Base-by-base conservation (phyloP, 2,888 invertebrate species). In the Macrosoma leucophasiata region DNA sequence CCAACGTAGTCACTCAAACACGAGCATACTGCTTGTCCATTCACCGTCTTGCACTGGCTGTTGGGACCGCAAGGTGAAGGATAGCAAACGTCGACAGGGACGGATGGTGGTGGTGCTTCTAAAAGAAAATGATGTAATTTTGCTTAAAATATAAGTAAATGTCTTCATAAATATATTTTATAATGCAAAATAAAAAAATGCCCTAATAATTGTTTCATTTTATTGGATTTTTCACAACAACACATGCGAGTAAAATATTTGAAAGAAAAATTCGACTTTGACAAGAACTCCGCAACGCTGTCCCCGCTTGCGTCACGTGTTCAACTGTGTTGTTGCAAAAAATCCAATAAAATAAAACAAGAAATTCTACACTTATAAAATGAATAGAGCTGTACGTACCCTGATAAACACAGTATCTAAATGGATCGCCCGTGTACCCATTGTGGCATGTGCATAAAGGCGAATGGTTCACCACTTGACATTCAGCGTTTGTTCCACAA, bases 61-160 rank as follows among this genome's bases (percentile, higher is more conserved):
- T 91, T 91, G 7, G 91, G 90, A 11, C 92, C 92, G 54, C 92
- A 93, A 0, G 91, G 91, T 25, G 90, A 88, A 24, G 91, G 91
- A 42, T 87, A 84, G 54, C 92, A 92, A 0, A 90, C 89, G 52
- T 89, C 85, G n/a, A 63, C 41, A 56, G 89, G 87, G 39, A 73
- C 73, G 18, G 51, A 42, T 43, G 87, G 85, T 18, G 88, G 87
- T 40, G 85, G 81, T 41, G 66, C 76, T 82, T 73, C 81, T 86
- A 63, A 57, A 67, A 71, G 33, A 67, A 70, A 23, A 64, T n/a
- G n/a, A n/a, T n/a, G n/a, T n/a, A n/a, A n/a, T n/a, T n/a, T n/a
- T n/a, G n/a, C n/a, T n/a, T 17, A 19, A 10, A 17, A 15, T 27
- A n/a, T n/a, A n/a, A n/a, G n/a, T n/a, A n/a, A n/a, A n/a, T n/a